Percentiles rank a stretch among this genome's conserved stretches.
phyloP scores from a whole-genome alignment of 92 coral and sea anemone genomes.

The Epizoanthus fatuus region DNA sequence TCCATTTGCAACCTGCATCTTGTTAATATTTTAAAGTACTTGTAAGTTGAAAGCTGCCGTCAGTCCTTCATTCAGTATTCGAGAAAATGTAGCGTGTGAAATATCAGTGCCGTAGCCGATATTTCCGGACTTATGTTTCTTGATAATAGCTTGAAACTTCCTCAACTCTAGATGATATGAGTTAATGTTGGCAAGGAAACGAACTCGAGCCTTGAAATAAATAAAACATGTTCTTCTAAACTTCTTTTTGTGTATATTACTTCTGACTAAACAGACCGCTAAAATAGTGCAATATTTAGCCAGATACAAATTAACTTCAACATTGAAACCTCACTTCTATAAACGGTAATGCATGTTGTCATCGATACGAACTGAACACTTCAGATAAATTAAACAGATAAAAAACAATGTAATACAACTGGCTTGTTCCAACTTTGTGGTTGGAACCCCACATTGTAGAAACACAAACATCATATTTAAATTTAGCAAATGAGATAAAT shows the following conservation, averaged over 20 bases:
- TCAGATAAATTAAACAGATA: not conserved
- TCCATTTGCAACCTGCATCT: constrained; percentile 77
- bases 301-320: not conserved
- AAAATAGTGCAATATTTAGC: not conserved
- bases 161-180: too few species aligned
- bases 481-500: not conserved
- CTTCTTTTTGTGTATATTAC: constrained; percentile 20
- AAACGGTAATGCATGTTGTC: not conserved
- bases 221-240: constrained; percentile 23
- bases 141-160: too few species aligned
- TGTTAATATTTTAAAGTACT: not conserved
- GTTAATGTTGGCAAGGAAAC: constrained; percentile 29
- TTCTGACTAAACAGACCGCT: not conserved
- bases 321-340: not conserved
- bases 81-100: not conserved
- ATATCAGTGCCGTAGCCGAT: too few species aligned
- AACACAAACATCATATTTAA: not conserved
- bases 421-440: constrained; percentile 1
- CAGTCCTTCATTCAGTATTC: not conserved
- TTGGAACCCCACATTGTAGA: not conserved
- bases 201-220: not conserved
- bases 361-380: not conserved
- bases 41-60: not conserved
- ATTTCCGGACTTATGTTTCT: too few species aligned
- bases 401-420: not conserved